Evolutionary conservation across 2,113 vertebrate species (phyloP), one percentile per base, ranked within the genome.

Genomic region (Trinectes maculatus): DNA sequence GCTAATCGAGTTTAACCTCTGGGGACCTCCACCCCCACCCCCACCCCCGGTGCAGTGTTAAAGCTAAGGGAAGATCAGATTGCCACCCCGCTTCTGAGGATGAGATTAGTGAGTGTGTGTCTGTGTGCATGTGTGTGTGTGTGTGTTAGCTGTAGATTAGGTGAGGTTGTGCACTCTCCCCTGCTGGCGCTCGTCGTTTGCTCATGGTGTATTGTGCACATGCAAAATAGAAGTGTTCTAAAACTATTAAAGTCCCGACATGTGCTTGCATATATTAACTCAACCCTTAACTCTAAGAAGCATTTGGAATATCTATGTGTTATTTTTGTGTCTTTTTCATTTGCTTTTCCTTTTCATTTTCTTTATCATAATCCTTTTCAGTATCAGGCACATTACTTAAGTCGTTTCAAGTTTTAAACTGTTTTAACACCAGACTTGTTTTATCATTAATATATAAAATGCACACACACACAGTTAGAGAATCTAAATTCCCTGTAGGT

Each of bases 1-100:
- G 86, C 70, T 92, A 90, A 89, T 87, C 87, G 80, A 85, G 71
- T 87, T 88, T 89, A 73, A 88, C 84, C 87, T 87, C 78, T 36
- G 75, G 84, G 79, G 84, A 84, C 71, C 71, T 67, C 42, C 63
- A 37, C 58, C 47, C 37, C 61, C 65, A 8, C 49, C 39, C 39
- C 49, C 71, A 33, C 21, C 64, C 39, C 63, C 25, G 8, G 18
- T 22, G 25, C 59, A 53, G 24, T 48, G 8, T 80, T 39, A 22
- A 47, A 66, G 63, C 58, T 56, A 15, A 74, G 29, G 44, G 39
- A 29, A 75, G 60, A 85, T 83, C 60, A 61, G 77, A 87, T 83
- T 36, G 16, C 73, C 73, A 64, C 44, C 44, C 36, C 16, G 24
- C 74, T 77, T 80, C 60, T 73, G 61, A 85, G 86, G 80, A 89